phyloP scores from a whole-genome alignment of 2,113 vertebrate genomes.

The Acrocephalus arundinaceus region DNA sequence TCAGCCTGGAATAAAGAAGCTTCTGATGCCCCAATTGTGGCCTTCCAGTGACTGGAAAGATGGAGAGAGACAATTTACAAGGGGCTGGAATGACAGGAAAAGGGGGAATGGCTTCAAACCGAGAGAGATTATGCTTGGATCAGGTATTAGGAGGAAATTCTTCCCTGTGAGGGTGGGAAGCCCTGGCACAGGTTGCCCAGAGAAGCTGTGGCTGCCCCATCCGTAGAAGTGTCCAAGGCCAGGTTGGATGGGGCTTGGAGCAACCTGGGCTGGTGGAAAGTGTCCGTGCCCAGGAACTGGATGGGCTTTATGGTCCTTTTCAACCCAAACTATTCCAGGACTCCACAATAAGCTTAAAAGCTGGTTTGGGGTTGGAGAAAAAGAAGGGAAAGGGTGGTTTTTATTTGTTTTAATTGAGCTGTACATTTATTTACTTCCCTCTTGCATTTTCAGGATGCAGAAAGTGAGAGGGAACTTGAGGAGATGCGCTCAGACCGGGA shows the following conservation, averaged over 20 bases:
- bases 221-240: neutral
- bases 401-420: neutral
- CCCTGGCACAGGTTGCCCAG: neutral
- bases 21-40: neutral
- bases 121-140: neutral
- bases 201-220: neutral
- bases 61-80: neutral
- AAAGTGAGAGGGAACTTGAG: constrained; percentile 67
- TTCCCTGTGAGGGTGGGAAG: neutral
- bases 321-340: neutral
- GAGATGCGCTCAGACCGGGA: constrained; percentile 47
- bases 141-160: neutral
- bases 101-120: neutral
- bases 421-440: neutral
- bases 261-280: accelerated
- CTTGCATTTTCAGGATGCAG: constrained; percentile 62
- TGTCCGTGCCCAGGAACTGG: neutral
- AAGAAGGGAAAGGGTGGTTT: neutral
- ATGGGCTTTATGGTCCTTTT: neutral
- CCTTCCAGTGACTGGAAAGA: neutral
- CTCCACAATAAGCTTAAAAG: accelerated
- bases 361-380: neutral
- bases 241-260: neutral
- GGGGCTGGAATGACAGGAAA: neutral
- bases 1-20: neutral